phyloP scores from a whole-genome alignment of 2,888 invertebrate genomes.

The Daptonema setosum region DNA sequence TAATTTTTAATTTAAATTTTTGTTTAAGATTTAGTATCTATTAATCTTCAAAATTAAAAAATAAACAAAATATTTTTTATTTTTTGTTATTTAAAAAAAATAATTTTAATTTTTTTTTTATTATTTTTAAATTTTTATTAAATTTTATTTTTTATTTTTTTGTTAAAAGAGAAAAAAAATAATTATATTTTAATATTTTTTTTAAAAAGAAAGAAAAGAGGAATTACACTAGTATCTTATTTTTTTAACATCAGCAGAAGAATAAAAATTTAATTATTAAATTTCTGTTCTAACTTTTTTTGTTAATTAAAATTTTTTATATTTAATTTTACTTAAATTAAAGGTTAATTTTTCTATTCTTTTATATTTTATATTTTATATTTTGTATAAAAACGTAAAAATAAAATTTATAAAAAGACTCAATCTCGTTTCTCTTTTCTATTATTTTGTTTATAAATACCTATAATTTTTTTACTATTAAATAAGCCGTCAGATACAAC shows the following conservation, averaged over 20 bases:
- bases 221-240: not conserved
- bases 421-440: too few species aligned
- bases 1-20: too few species aligned
- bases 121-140: not conserved
- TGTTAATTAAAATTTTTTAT: not conserved
- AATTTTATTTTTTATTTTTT: not conserved
- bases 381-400: too few species aligned
- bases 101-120: not conserved
- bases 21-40: too few species aligned
- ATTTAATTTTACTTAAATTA: constrained; percentile 9
- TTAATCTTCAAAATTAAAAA: too few species aligned
- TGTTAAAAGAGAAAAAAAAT: not conserved
- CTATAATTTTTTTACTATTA: too few species aligned
- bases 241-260: not conserved
- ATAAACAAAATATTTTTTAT: too few species aligned
- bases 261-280: not conserved
- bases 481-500: too few species aligned
- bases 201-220: not conserved
- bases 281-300: not conserved
- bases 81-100: not conserved
- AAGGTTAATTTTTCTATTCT: constrained; percentile 7
- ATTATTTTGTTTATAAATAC: too few species aligned
- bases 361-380: too few species aligned
- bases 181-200: not conserved
- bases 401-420: too few species aligned